These are phyloP conservation scores for Pseudopipra pipra DNA, from an alignment of 2,113 vertebrate genomes.

Conservation along the genomic window DNA sequence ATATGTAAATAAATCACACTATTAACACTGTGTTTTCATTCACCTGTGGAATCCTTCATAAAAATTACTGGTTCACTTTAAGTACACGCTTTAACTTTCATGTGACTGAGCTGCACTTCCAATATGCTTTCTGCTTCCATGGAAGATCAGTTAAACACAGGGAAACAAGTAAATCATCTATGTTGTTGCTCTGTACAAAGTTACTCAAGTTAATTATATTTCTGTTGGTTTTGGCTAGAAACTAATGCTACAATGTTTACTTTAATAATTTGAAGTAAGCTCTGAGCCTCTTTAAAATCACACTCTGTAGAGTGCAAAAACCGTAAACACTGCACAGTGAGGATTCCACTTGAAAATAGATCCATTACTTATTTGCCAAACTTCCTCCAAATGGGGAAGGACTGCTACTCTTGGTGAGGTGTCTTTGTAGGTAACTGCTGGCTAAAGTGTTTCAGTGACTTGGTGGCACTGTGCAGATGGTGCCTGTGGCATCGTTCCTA, in stretches of 20 bases:
- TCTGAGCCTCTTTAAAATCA: slow-evolving; percentile 22
- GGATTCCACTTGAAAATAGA: not conserved
- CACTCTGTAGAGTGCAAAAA: not conserved
- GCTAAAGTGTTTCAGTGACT: not conserved
- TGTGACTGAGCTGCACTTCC: accelerated
- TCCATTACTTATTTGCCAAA: not conserved
- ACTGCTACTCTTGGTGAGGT: not conserved
- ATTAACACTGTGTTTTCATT: not conserved
- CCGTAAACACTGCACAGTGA: not conserved
- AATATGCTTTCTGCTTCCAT: not conserved
- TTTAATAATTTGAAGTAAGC: slow-evolving; percentile 39
- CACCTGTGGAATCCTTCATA: not conserved
- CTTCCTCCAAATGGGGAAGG: not conserved
- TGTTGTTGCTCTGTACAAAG: not conserved
- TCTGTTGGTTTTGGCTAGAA: slow-evolving; percentile 49
- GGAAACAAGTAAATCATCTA: not conserved
- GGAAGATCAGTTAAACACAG: not conserved
- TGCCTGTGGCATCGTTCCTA: not conserved
- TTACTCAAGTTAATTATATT: slow-evolving; percentile 39
- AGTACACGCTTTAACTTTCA: not conserved
- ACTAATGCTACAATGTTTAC: slow-evolving; percentile 28
- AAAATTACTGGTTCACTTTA: not conserved
- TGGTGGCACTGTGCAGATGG: not conserved
- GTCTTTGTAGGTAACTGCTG: not conserved
- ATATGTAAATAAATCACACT: not conserved